phyloP scores from a whole-genome alignment of 2,113 vertebrate genomes.

The Rostratula benghalensis region DNA sequence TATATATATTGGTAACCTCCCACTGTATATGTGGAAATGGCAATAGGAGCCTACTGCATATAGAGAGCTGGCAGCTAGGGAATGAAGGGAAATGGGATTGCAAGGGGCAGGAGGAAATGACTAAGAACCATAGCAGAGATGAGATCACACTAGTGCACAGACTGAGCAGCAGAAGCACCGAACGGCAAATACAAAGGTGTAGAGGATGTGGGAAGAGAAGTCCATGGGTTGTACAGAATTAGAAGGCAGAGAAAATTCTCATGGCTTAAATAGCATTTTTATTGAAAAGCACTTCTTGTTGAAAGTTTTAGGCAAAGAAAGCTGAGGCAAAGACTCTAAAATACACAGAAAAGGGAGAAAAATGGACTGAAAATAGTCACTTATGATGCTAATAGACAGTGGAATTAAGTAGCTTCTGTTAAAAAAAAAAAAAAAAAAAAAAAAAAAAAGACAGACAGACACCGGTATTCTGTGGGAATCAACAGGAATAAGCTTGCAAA shows the following conservation, averaged over 20 bases:
- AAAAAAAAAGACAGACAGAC: neutral
- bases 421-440: neutral
- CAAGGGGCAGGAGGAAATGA: slow-evolving; percentile 8
- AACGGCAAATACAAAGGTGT: neutral
- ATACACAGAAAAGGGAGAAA: neutral
- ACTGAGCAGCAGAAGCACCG: neutral
- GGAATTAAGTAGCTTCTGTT: neutral
- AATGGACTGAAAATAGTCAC: neutral
- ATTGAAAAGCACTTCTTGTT: neutral
- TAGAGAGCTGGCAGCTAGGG: neutral
- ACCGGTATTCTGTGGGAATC: neutral
- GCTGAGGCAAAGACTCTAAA: neutral
- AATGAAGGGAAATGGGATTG: neutral
- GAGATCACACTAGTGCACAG: neutral
- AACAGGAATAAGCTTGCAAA: neutral
- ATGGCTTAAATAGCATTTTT: neutral
- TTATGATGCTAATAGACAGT: neutral
- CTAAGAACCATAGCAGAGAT: neutral
- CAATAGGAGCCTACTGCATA: neutral
- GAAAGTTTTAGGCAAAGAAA: neutral
- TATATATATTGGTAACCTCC: neutral
- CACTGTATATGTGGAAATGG: neutral
- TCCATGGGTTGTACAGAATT: neutral
- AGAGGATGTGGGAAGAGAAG: neutral
- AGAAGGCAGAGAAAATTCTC: neutral